Evolutionary conservation across 1,140 invertebrate genomes (phyloP).

Genomic region (Diachasmimorpha longicaudata): DNA sequence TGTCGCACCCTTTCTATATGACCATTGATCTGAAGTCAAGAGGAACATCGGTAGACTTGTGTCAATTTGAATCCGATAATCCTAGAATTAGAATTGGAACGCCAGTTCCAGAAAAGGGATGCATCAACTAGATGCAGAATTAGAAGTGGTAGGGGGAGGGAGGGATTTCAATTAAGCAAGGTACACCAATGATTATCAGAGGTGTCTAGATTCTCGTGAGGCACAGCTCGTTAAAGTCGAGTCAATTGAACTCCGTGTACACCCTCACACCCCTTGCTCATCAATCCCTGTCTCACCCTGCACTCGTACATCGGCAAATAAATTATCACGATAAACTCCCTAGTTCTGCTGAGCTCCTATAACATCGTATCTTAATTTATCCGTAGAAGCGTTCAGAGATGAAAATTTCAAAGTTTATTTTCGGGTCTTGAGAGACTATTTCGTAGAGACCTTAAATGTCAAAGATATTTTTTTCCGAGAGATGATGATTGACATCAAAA

Average conservation of each 20-base stretch:
- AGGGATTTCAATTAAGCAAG: neutral
- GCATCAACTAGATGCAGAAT: neutral
- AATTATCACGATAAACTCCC: neutral
- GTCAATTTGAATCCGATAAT: neutral
- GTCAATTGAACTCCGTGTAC: neutral
- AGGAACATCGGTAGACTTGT: neutral
- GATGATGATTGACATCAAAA: neutral
- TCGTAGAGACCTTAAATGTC: neutral
- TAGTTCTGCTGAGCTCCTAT: too few species aligned
- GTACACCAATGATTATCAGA: conserved; percentile 7
- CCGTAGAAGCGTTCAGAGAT: neutral
- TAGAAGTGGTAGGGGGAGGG: too few species aligned
- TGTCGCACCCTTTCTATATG: too few species aligned
- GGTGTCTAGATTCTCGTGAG: neutral
- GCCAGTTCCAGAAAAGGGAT: neutral
- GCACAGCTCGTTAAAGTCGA: neutral
- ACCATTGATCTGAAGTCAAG: neutral
- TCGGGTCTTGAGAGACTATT: neutral
- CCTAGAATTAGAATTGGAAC: conserved; percentile 6
- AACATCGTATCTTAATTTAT: neutral
- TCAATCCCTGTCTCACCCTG: neutral
- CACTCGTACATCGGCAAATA: neutral
- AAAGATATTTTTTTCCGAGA: neutral
- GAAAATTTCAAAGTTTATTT: neutral
- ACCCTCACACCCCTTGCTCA: neutral